Conservation (phyloP, 2,113 vertebrate genomes). For the Ptilonorhynchus violaceus region DNA sequence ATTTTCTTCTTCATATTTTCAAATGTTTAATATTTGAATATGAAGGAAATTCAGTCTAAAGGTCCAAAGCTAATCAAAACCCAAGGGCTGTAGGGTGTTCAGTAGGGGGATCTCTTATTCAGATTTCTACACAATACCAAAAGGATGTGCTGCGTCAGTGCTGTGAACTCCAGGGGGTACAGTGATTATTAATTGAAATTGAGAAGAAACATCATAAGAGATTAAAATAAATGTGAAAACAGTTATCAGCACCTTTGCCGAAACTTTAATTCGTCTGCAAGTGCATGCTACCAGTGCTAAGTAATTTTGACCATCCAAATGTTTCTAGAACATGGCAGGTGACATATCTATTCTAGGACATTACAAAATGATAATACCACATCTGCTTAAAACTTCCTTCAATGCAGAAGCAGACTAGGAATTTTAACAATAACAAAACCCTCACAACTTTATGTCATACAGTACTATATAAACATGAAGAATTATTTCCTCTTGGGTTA, state of each 20-base stretch:
- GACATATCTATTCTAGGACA: not conserved
- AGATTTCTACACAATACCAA: not conserved
- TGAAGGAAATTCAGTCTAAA: not conserved
- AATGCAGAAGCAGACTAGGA: not conserved
- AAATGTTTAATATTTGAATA: not conserved
- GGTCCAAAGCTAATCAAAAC: not conserved
- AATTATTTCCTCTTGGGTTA: not conserved
- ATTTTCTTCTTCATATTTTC: not conserved
- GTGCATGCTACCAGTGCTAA: not conserved
- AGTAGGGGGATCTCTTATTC: not conserved
- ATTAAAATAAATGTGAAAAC: not conserved
- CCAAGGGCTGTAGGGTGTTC: not conserved
- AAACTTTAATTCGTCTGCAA: not conserved
- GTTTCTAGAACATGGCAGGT: not conserved
- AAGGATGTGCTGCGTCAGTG: not conserved
- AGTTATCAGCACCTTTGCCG: not conserved
- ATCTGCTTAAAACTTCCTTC: not conserved
- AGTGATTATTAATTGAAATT: not conserved
- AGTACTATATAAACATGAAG: not conserved
- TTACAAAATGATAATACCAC: not conserved
- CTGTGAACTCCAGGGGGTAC: not conserved
- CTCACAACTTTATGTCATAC: not conserved
- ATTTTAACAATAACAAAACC: not conserved
- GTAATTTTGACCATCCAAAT: not conserved
- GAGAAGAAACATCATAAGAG: not conserved